Base-by-base conservation (phyloP, 2,888 invertebrate species). In the Eupelmus urozonus region DNA sequence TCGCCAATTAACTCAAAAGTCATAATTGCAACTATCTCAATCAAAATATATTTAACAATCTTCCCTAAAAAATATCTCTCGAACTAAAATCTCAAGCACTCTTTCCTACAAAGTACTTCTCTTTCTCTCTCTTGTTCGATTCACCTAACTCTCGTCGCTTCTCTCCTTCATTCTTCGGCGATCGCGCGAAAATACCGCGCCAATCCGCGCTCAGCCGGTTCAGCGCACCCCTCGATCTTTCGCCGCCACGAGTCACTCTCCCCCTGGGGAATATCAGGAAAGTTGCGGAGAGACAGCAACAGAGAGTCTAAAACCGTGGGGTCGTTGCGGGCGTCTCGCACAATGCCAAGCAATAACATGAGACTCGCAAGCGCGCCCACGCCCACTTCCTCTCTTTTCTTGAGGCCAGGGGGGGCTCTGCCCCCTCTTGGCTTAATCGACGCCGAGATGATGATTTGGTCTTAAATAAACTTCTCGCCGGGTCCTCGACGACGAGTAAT, bases 271-370 rank as follows among this genome's bases (percentile, higher is more conserved):
- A 53, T 49, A 2, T n/a, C n/a, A 11, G 18, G 27, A 27, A 1
- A 27, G 34, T 16, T 18, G 34, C 5, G 25, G 13, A 27, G 25
- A 11, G 45, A 13, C 11, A 49, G 70, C 59, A 25, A 60, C 34
- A 63, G 63, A 57, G n/a, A 69, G 67, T 76, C 63, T 71, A 76
- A 70, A 76, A 70, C 66, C 53, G 55, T 62, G 65, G 69, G 69
- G 70, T 60, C 57, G 60, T 34, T 53, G 34, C 25, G 49, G 45
- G n/a, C 45, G 45, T 82, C 81, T 76, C 81, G 84, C 85, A 88
- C 88, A 88, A 88, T 88, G 87, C 87, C 5, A 87, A 88, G 88
- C 88, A 88, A 88, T 88, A 88, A 88, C 86, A 85, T 83, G 86
- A 86, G 85, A 86, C 84, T 82, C 84, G 1, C 2, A 13, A 7